These are phyloP conservation scores for Silurus lanzhouensis DNA, from an alignment of 2,797 vertebrate genomes.

Conservation along the genomic window DNA sequence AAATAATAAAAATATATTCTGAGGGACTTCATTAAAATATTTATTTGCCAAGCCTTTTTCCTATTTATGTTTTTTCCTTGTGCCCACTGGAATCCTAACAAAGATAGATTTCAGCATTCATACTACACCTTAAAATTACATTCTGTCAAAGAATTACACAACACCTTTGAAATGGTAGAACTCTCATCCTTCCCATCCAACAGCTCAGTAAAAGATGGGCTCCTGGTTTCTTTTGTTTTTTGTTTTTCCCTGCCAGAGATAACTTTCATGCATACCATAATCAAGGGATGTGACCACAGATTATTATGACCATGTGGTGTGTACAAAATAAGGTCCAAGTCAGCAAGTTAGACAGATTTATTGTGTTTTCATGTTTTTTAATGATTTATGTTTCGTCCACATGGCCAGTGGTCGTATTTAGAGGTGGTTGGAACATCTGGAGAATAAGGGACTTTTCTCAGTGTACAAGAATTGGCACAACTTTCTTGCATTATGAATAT, in stretches of 20 bases:
- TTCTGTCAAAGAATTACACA: slow-evolving; percentile 41
- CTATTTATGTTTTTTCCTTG: slow-evolving; percentile 7
- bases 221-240: slow-evolving; percentile 48
- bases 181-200: slow-evolving; percentile 32
- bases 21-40: slow-evolving; percentile 27
- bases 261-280: slow-evolving; percentile 71
- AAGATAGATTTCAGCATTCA: slow-evolving; percentile 28
- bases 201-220: slow-evolving; percentile 57
- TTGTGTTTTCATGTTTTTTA: slow-evolving; percentile 69
- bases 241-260: slow-evolving; percentile 60
- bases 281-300: slow-evolving; percentile 71
- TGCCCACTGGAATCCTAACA: slow-evolving; percentile 9
- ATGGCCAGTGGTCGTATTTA: slow-evolving; percentile 69
- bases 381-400: slow-evolving; percentile 69
- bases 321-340: slow-evolving; percentile 70
- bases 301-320: slow-evolving; percentile 72
- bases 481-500: slow-evolving; percentile 62
- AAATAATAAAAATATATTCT: not conserved
- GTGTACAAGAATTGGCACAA: slow-evolving; percentile 55
- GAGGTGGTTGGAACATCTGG: slow-evolving; percentile 67
- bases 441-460: slow-evolving; percentile 62
- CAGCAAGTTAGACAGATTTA: slow-evolving; percentile 68
- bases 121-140: slow-evolving; percentile 42
- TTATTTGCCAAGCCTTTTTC: slow-evolving; percentile 13
- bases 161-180: slow-evolving; percentile 41